Percentiles rank a stretch among this genome's conserved stretches.
These are phyloP conservation scores for Ganaspis brasiliensis DNA, from an alignment of 2,888 invertebrate species.

Conservation along the genomic window DNA sequence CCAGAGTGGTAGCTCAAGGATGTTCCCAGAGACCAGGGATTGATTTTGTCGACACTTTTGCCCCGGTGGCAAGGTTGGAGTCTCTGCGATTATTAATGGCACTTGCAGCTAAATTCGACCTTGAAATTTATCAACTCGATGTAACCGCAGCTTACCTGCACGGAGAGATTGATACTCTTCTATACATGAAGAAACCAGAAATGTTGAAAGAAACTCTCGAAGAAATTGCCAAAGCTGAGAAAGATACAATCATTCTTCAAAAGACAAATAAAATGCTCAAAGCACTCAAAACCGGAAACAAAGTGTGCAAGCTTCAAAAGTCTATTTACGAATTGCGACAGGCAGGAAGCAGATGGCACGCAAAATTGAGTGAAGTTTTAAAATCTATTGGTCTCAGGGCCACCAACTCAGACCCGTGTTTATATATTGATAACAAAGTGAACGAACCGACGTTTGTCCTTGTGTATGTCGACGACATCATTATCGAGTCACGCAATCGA, in stretches of 20 bases:
- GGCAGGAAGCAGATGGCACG: too few species aligned
- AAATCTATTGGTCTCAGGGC: conserved; percentile 53
- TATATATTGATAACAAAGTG: conserved; percentile 51
- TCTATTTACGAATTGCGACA: too few species aligned
- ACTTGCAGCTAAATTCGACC: neutral
- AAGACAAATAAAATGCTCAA: too few species aligned
- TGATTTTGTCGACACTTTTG: neutral
- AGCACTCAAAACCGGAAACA: conserved; percentile 48
- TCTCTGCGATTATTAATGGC: neutral
- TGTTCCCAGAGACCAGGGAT: neutral
- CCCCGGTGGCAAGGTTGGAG: conserved; percentile 8
- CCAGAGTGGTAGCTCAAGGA: too few species aligned
- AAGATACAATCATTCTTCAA: too few species aligned
- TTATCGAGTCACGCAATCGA: conserved; percentile 56
- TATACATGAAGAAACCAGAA: neutral
- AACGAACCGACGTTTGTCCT: neutral
- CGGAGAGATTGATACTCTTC: neutral
- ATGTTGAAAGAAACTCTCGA: neutral
- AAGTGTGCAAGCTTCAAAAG: neutral
- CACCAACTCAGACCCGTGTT: conserved; percentile 59
- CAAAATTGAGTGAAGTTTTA: conserved; percentile 32
- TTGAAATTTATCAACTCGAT: neutral
- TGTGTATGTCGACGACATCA: conserved; percentile 59
- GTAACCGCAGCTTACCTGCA: neutral
- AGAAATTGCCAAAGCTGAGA: neutral